phyloP scores from a whole-genome alignment of 2,113 vertebrate species.

The Macrotis lagotis region DNA sequence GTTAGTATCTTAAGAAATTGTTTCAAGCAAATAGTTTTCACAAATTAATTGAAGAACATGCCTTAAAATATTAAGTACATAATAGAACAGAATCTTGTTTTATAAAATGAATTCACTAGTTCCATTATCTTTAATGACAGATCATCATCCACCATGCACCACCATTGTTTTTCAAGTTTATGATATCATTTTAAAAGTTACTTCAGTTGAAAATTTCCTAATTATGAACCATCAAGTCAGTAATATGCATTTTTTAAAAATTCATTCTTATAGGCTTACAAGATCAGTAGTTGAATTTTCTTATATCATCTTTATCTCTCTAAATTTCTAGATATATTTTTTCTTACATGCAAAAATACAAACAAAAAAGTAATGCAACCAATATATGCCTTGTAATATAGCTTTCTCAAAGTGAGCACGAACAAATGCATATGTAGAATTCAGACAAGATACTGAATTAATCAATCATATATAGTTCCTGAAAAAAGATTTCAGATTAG shows the following conservation, averaged over 20 bases:
- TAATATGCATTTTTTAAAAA: slow-evolving; percentile 1
- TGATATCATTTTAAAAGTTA: slow-evolving; percentile 40
- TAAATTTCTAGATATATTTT: background rate
- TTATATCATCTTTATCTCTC: slow-evolving; percentile 4
- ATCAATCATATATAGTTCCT: slow-evolving; percentile 29
- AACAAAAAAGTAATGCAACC: slow-evolving; percentile 2
- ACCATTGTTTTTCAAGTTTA: slow-evolving; percentile 48
- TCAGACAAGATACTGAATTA: background rate
- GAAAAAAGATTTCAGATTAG: slow-evolving; percentile 41
- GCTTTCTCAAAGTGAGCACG: slow-evolving; percentile 3
- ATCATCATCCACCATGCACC: slow-evolving; percentile 31
- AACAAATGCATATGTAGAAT: background rate
- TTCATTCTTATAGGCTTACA: background rate
- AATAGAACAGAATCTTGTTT: slow-evolving; percentile 39
- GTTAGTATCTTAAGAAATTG: background rate
- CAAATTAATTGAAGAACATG: slow-evolving; percentile 8
- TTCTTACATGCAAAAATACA: slow-evolving; percentile 30
- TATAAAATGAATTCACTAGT: slow-evolving; percentile 31
- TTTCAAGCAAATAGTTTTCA: slow-evolving; percentile 32
- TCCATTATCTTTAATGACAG: slow-evolving; percentile 39
- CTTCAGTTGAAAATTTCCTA: slow-evolving; percentile 30
- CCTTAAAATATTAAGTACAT: slow-evolving; percentile 37
- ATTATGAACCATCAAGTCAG: slow-evolving; percentile 35
- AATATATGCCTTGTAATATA: slow-evolving; percentile 12
- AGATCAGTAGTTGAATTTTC: background rate